A percentile compares a stretch with the other conserved stretches of the same genome.
These are phyloP conservation scores for Penaeus monodon DNA, from an alignment of 2,888 invertebrate species.

Conservation along the genomic window DNA sequence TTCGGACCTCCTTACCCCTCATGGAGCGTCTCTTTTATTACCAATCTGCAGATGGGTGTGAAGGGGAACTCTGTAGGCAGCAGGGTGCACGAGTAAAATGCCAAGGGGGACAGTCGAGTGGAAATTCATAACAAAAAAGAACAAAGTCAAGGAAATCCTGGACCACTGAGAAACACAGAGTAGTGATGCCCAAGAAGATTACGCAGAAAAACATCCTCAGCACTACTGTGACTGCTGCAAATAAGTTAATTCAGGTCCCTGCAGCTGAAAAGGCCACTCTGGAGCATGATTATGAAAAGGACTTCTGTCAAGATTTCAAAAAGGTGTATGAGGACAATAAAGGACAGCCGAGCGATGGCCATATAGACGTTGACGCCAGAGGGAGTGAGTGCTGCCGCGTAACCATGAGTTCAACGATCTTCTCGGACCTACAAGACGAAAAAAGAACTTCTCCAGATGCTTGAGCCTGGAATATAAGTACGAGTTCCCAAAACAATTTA, in stretches of 20 bases:
- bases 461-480: conserved; percentile 40
- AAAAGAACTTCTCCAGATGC: conserved; percentile 22
- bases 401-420: conserved; percentile 43
- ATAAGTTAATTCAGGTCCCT: conserved; percentile 28
- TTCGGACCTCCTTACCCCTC: too few relatives aligned
- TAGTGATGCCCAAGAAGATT: conserved; percentile 33
- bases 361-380: conserved; percentile 22
- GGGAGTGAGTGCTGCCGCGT: conserved; percentile 57
- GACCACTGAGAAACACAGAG: conserved; percentile 14
- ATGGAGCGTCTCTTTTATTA: too few relatives aligned
- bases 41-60: too few relatives aligned
- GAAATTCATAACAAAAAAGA: conserved; percentile 24
- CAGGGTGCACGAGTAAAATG: conserved; percentile 9
- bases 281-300: conserved; percentile 20
- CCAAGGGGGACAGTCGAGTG: not conserved
- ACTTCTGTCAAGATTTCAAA: conserved; percentile 18
- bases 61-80: not conserved
- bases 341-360: not conserved
- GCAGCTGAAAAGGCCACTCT: conserved; percentile 42
- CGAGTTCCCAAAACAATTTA: conserved; percentile 50
- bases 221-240: conserved; percentile 43
- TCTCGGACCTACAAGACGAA: conserved; percentile 51
- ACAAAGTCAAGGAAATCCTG: conserved; percentile 34
- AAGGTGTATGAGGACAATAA: not conserved
- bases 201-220: conserved; percentile 43